Percentiles rank a stretch among this genome's conserved stretches.
Evolutionary conservation across 2,113 vertebrate genomes (phyloP).

Genomic region (Rhombomys opimus): DNA sequence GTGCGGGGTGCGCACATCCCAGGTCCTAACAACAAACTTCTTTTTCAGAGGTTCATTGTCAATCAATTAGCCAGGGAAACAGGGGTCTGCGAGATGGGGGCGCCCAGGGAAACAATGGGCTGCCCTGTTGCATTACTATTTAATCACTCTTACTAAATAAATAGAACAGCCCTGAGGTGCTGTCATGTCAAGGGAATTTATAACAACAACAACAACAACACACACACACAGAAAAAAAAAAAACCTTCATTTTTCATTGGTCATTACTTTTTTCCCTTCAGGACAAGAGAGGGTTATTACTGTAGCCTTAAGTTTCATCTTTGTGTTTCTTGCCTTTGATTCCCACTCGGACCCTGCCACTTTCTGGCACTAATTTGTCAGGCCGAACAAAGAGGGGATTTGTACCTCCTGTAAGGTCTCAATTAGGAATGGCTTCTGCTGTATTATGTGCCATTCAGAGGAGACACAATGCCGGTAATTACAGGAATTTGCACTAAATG

Average conservation of each 20-base stretch:
- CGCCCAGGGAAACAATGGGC: constrained; percentile 84
- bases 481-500: constrained; percentile 94
- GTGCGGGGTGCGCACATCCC: constrained; percentile 62
- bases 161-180: constrained; percentile 91
- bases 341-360: constrained; percentile 92
- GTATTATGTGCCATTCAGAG: constrained; percentile 90
- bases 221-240: background rate
- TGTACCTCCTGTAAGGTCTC: constrained; percentile 94
- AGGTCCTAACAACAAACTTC: constrained; percentile 87
- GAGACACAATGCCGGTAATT: constrained; percentile 92
- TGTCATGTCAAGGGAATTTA: constrained; percentile 92
- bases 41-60: constrained; percentile 90
- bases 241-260: constrained; percentile 88
- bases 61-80: constrained; percentile 91
- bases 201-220: constrained; percentile 79
- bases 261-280: constrained; percentile 87
- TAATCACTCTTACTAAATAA: constrained; percentile 94
- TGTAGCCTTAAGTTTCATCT: constrained; percentile 94
- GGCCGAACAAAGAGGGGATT: constrained; percentile 92
- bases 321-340: constrained; percentile 92
- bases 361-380: constrained; percentile 95
- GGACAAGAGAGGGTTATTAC: constrained; percentile 93
- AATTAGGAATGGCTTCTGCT: constrained; percentile 94
- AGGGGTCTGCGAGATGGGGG: constrained; percentile 86
- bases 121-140: constrained; percentile 90